Conservation (phyloP, 2,113 vertebrate genomes). For the Grammomys dolichurus region DNA sequence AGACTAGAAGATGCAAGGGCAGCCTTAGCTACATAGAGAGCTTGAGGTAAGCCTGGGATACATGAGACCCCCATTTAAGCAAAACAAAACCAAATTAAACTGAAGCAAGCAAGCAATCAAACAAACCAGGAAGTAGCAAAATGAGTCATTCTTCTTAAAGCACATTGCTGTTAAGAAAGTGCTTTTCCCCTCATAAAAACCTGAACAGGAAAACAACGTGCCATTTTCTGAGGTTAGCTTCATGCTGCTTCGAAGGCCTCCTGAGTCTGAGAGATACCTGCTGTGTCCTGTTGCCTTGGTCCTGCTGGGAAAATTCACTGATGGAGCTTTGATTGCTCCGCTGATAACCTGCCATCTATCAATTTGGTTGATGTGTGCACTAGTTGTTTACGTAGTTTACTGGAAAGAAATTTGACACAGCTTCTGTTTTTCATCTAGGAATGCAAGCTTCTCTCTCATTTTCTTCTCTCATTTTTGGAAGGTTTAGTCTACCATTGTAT, state of each 20-base stretch:
- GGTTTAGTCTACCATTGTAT: constrained; percentile 33
- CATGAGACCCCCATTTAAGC: neutral
- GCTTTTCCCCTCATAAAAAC: neutral
- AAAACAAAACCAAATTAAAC: neutral
- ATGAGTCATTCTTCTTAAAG: constrained; percentile 35
- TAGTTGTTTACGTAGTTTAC: constrained; percentile 10
- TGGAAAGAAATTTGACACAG: constrained; percentile 39
- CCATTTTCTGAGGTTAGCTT: constrained; percentile 36
- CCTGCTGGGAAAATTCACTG: constrained; percentile 69
- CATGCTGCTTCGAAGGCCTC: neutral
- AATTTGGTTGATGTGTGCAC: constrained; percentile 54
- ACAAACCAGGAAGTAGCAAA: neutral
- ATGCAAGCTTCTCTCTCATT: neutral
- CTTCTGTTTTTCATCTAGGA: constrained; percentile 59
- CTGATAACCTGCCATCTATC: constrained; percentile 59
- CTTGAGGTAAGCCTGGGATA: neutral
- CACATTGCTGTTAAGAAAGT: neutral
- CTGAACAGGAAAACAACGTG: constrained; percentile 37
- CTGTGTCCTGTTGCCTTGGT: constrained; percentile 36
- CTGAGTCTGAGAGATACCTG: constrained; percentile 5
- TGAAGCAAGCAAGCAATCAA: neutral
- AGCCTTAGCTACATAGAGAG: neutral
- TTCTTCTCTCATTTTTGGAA: neutral
- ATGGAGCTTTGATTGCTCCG: constrained; percentile 45
- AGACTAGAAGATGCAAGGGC: neutral